Evolutionary conservation across 2,113 vertebrate species (phyloP), one percentile per base, ranked within the genome.

Genomic region (Ranitomeya imitator): DNA sequence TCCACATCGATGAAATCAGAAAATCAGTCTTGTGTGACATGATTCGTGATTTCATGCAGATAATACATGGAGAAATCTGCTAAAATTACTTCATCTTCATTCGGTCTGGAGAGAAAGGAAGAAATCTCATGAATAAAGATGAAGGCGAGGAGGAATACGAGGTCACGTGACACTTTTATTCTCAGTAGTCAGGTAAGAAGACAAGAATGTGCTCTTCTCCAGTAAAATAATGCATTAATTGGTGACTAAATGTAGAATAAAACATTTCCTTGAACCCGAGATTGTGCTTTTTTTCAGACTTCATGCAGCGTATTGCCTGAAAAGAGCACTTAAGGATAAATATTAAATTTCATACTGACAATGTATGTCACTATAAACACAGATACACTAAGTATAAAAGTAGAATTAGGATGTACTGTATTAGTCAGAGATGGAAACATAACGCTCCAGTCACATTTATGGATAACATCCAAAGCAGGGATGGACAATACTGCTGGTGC

Each of bases 131-230:
- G 11, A 65, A 45, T 83, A 45, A 83, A 51, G 37, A 83, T 67
- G 31, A 67, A 26, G 23, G 23, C 78, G 7, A 6, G 15, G 15
- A 80, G 78, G 26, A 51, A 31, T 26, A 59, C 13, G 55, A 69
- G 81, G 81, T 69, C 63, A 83, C 45, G 63, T 83, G 63, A 54
- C 14, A 37, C 12, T 67, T 54, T 69, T 83, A 83, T 67, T 19
- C 61, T n/a, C 45, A 83, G 8, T 65, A 83, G 31, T 65, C 57
- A 23, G 16, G 31, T 63, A 65, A 13, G 81, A 52, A 54, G 59
- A 83, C 19, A 51, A 63, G 79, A 45, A 37, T 21, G 7, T n/a
- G 26, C 31, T 83, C 12, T 31, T 12, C 80, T 63, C 26, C 80
- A 26, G 60, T 15, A 83, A 83, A 83, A 61, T 83, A 51, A 83